Evolutionary conservation across 2,888 invertebrate genomes (phyloP).

Genomic region (Drosophila merina): DNA sequence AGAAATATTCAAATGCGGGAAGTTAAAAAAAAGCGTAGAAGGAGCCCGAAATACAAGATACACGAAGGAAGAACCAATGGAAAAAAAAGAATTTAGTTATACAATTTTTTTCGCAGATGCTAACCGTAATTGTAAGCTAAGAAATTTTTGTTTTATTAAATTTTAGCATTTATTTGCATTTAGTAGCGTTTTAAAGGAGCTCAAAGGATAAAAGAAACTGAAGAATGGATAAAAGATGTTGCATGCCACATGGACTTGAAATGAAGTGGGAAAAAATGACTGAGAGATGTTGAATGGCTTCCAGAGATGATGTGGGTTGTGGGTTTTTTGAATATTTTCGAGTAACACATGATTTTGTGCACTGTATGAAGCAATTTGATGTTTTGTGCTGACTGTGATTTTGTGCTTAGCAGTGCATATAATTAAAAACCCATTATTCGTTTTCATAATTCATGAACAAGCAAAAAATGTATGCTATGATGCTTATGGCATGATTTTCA

Average conservation of each 20-base stretch:
- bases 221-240: conserved; percentile 50
- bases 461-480: conserved; percentile 27
- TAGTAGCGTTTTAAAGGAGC: conserved; percentile 42
- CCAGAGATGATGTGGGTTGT: conserved; percentile 1
- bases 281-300: conserved; percentile 19
- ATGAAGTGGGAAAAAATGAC: conserved; percentile 6
- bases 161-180: conserved; percentile 68
- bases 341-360: conserved; percentile 6
- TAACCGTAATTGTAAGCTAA: conserved; percentile 53
- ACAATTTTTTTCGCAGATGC: conserved; percentile 41
- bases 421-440: conserved; percentile 50
- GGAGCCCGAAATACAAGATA: conserved; percentile 41
- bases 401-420: conserved; percentile 66
- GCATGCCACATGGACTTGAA: conserved; percentile 55
- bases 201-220: conserved; percentile 34
- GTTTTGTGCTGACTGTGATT: conserved; percentile 52
- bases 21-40: conserved; percentile 2
- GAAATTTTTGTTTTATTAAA: conserved; percentile 65
- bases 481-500: conserved; percentile 35
- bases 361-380: conserved; percentile 15
- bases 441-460: conserved; percentile 25
- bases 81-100: conserved; percentile 41
- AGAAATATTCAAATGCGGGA: conserved; percentile 62
- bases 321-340: conserved; percentile 1
- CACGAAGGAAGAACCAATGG: conserved; percentile 37